Evolutionary conservation across 1,140 invertebrate genomes (phyloP), one percentile per base, ranked within the genome.

Genomic region (Teleopsis dalmanni): DNA sequence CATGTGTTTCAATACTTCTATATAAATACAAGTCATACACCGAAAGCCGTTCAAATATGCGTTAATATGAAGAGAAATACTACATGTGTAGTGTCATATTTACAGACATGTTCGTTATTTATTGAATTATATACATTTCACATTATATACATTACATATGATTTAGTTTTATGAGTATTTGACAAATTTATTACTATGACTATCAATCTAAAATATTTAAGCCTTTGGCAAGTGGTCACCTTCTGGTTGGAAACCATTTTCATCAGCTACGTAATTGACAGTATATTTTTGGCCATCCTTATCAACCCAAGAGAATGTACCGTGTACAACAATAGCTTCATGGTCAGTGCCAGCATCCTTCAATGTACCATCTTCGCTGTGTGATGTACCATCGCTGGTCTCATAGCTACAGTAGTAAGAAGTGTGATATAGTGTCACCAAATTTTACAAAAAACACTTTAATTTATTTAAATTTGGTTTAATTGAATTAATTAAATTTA

Each of bases 171-270:
- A n/a, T n/a, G n/a, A n/a, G n/a, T n/a, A n/a, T n/a, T n/a, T n/a
- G n/a, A n/a, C n/a, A n/a, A n/a, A n/a, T n/a, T n/a, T n/a, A n/a
- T n/a, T n/a, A n/a, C n/a, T n/a, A n/a, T n/a, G n/a, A n/a, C n/a
- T n/a, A n/a, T n/a, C n/a, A n/a, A n/a, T 13, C 3, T 18, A 40
- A 23, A 10, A 26, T 16, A 43, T 27, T 43, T 35, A 36, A 36
- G 19, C 44, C n/a, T 62, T 64, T 52, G 82, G 81, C 46, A 85
- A 63, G 62, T 85, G 82, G 10, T 75, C 78, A 18, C 82, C 83
- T 63, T 81, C 76, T 26, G 83, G 81, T 57, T 81, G 80, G 75
- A 84, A 89, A 34, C 85, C 85, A 56, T 84, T 84, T 70, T 88
- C 84, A 63, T 88, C 87, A 29, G 62, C 62, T 18, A 57, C 1